Conservation (phyloP, 2,888 invertebrate genomes). For the Ferrisia virgata region DNA sequence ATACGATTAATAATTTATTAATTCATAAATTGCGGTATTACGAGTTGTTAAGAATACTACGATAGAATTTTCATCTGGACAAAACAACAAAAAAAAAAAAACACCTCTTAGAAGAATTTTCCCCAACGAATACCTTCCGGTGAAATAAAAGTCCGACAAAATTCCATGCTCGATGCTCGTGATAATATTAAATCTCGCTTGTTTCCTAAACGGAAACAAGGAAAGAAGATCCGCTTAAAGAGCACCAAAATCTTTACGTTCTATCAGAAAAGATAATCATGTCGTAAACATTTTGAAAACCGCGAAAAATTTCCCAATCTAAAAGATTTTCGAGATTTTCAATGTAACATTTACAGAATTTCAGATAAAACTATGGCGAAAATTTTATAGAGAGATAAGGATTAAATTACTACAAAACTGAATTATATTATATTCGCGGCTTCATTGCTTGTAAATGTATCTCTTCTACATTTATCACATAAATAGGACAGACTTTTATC, state of each 20-base stretch:
- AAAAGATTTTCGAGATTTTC: not conserved
- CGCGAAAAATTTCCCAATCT: not conserved
- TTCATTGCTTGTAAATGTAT: not conserved
- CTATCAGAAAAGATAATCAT: constrained; percentile 5
- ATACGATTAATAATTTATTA: not conserved
- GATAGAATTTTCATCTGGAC: not conserved
- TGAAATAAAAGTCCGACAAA: not conserved
- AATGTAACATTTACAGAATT: not conserved
- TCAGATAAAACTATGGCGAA: not conserved
- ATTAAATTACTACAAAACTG: not conserved
- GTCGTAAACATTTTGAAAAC: constrained; percentile 8
- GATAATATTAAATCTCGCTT: constrained; percentile 22
- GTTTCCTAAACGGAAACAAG: not conserved
- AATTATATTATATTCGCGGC: not conserved
- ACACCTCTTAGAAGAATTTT: not conserved
- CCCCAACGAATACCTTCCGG: not conserved
- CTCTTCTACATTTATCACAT: constrained; percentile 15
- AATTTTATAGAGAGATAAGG: not conserved
- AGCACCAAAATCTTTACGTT: not conserved
- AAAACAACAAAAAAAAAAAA: not conserved
- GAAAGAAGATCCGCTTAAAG: not conserved
- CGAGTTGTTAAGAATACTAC: not conserved
- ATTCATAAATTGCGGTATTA: not conserved
- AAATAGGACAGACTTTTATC: not conserved
- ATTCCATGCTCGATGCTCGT: constrained; percentile 2